Conservation (phyloP, 2,113 vertebrate species). For the Indicator maculatus region DNA sequence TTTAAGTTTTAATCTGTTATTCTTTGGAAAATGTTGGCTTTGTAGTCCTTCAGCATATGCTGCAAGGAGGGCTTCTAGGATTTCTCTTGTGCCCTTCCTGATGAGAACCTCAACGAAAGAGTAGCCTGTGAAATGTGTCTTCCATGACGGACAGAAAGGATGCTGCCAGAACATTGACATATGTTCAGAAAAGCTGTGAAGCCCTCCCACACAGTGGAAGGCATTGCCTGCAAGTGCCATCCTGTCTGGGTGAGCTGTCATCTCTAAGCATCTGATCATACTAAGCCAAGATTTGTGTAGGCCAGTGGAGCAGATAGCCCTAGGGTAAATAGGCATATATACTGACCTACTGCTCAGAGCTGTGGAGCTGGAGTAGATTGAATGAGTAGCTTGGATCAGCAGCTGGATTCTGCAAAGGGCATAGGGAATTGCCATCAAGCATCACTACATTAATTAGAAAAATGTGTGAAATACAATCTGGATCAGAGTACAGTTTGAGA, state of each 20-base stretch:
- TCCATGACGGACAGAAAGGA: background rate
- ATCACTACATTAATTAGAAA: no score
- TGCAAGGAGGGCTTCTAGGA: background rate
- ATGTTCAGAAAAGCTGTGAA: accelerated
- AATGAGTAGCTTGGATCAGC: no score
- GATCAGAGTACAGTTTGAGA: background rate
- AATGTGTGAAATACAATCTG: background rate
- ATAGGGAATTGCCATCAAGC: accelerated
- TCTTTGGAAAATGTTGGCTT: background rate
- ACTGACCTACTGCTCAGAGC: background rate
- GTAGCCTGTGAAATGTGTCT: background rate
- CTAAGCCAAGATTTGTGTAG: background rate
- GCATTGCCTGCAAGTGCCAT: accelerated
- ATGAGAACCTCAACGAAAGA: accelerated
- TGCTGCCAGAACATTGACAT: background rate
- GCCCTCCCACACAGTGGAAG: background rate
- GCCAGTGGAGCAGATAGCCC: accelerated
- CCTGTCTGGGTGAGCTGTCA: accelerated
- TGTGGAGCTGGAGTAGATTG: background rate
- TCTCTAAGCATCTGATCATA: background rate
- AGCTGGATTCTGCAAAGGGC: background rate
- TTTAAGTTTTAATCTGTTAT: background rate
- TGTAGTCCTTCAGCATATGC: background rate
- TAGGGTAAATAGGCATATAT: background rate
- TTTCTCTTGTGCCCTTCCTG: background rate